Conservation (phyloP, 2,113 vertebrate species). For the Neodon shergylaensis region DNA sequence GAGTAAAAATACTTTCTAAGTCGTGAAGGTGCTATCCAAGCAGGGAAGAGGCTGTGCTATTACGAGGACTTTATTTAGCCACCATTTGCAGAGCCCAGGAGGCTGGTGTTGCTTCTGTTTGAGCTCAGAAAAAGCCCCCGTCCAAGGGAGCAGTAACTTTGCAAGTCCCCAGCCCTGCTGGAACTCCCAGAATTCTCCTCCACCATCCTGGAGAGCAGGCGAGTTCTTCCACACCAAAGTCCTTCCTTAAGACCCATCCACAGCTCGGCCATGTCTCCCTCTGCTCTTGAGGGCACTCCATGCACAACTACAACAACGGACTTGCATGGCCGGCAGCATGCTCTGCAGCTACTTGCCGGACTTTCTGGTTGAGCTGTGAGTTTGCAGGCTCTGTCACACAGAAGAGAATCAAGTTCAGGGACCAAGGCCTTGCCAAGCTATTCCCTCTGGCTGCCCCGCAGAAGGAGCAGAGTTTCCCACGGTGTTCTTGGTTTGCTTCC, state of each 20-base stretch:
- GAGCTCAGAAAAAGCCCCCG: background rate
- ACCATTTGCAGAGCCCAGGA: background rate
- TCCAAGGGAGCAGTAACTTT: background rate
- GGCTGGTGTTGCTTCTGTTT: background rate
- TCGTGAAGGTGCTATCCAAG: conserved; percentile 51
- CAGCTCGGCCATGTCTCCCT: background rate
- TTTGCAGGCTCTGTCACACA: background rate
- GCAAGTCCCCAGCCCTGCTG: rapidly evolving
- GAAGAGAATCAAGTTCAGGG: background rate
- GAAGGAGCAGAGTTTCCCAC: background rate
- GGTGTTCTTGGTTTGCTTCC: background rate
- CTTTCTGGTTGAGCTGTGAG: background rate
- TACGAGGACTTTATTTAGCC: conserved; percentile 34
- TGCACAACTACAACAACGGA: background rate
- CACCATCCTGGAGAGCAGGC: background rate
- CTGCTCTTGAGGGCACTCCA: background rate
- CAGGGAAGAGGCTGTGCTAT: conserved; percentile 49
- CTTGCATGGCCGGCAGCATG: background rate
- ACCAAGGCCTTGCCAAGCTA: background rate
- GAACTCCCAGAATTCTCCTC: background rate
- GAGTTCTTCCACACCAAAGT: background rate
- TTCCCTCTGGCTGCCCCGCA: rapidly evolving
- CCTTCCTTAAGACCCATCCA: background rate
- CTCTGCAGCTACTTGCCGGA: background rate
- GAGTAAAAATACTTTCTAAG: conserved; percentile 65